phyloP scores from a whole-genome alignment of 2,888 invertebrate genomes.

The Protula sp. region DNA sequence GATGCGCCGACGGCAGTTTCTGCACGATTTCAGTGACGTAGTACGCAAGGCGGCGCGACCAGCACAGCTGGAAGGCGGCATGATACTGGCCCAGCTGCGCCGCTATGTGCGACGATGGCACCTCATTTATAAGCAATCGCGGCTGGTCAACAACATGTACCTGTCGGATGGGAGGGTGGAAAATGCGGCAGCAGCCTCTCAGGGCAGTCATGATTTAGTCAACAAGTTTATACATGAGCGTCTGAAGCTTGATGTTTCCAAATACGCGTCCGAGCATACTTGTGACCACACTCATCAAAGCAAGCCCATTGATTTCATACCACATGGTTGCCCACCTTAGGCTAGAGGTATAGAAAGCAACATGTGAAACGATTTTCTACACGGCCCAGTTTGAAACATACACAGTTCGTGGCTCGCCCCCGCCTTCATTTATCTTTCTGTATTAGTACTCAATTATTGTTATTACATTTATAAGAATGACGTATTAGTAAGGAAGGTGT shows the following conservation, averaged over 20 bases:
- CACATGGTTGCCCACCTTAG: no score
- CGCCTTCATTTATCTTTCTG: no score
- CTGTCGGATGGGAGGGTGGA: constrained; percentile 8
- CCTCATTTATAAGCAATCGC: constrained; percentile 6
- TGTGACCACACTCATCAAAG: no score
- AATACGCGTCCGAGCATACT: no score
- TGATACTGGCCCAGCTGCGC: constrained; percentile 1
- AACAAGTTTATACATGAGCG: neutral
- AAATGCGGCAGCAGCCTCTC: neutral
- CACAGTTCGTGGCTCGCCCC: no score
- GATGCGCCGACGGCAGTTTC: neutral
- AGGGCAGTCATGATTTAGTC: neutral
- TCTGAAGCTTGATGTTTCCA: constrained; percentile 10
- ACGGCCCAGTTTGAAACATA: no score
- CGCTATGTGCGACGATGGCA: constrained; percentile 10
- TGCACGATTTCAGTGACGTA: constrained; percentile 2
- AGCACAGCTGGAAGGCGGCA: constrained; percentile 4
- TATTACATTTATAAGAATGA: no score
- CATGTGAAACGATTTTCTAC: no score
- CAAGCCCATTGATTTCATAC: no score
- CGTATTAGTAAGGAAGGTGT: no score
- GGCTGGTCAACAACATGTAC: constrained; percentile 10
- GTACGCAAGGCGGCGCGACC: neutral
- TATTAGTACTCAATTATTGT: no score
- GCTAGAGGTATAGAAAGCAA: no score